A percentile compares a stretch with the other conserved stretches of the same genome.
phyloP scores from a whole-genome alignment of 2,113 vertebrate genomes.

The Rafetus swinhoei region DNA sequence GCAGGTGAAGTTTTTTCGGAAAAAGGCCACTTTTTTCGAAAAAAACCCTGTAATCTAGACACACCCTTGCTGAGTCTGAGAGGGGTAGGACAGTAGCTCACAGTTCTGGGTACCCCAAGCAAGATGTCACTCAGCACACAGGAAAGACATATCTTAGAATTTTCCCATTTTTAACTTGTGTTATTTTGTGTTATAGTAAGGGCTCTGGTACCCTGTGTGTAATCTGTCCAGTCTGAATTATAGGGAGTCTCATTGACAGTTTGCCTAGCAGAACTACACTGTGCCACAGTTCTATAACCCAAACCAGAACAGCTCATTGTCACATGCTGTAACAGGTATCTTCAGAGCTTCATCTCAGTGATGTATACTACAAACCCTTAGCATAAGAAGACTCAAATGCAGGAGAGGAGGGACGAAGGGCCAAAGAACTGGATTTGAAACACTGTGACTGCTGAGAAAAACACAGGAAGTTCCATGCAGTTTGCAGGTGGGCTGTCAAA shows the following conservation, averaged over 20 bases:
- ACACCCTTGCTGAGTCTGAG: background rate
- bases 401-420: slow-evolving; percentile 7
- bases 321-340: slow-evolving; percentile 13
- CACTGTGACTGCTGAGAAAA: slow-evolving; percentile 9
- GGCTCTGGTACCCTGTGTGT: background rate
- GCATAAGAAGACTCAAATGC: background rate
- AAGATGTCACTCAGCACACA: background rate
- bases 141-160: background rate
- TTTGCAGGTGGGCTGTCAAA: slow-evolving; percentile 44
- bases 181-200: slow-evolving; percentile 4
- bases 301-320: accelerated
- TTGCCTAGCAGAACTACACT: background rate
- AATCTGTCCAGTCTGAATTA: background rate
- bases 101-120: background rate
- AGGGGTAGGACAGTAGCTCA: background rate
- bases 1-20: no score
- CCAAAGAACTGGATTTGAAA: background rate
- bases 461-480: background rate
- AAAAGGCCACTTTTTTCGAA: no score
- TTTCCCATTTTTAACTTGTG: background rate
- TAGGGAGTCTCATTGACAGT: background rate
- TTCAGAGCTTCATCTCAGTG: slow-evolving; percentile 26
- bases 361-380: background rate
- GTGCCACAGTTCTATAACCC: slow-evolving; percentile 16
- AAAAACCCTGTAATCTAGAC: no score